phyloP scores from a whole-genome alignment of 2,888 invertebrate genomes.

The Gastracanthus pulcherrimus region DNA sequence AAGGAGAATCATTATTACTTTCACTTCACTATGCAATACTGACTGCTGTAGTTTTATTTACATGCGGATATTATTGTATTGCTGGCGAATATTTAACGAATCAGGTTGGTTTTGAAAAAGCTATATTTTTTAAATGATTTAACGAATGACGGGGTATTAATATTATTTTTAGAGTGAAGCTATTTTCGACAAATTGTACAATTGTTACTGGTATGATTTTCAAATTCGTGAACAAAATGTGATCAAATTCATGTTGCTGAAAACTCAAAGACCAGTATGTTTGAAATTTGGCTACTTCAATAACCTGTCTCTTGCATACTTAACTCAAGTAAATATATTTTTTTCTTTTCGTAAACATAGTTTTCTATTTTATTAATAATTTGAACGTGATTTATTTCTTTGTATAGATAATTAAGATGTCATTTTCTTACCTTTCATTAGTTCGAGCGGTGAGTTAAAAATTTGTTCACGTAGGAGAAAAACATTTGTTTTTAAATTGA shows the following conservation, averaged over 20 bases:
- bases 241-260: constrained; percentile 41
- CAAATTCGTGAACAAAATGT: not conserved
- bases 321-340: constrained; percentile 54
- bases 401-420: constrained; percentile 7
- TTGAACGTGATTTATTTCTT: not conserved
- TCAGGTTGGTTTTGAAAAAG: constrained; percentile 53
- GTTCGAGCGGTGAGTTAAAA: constrained; percentile 55
- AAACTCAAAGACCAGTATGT: constrained; percentile 57
- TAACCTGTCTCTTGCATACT: constrained; percentile 55
- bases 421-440: constrained; percentile 9
- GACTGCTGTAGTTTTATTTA: not conserved
- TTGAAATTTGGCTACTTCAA: constrained; percentile 58
- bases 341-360: not conserved
- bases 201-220: constrained; percentile 7
- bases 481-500: too few species aligned
- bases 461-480: too few species aligned
- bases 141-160: not conserved
- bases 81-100: constrained; percentile 60
- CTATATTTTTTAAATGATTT: not conserved
- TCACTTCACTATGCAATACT: not conserved
- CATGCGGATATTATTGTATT: constrained; percentile 57
- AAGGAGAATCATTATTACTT: not conserved
- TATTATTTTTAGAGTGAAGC: not conserved
- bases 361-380: not conserved
- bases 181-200: not conserved